Conservation (phyloP, 1,140 invertebrate genomes). For the Eriosoma lanigerum region DNA sequence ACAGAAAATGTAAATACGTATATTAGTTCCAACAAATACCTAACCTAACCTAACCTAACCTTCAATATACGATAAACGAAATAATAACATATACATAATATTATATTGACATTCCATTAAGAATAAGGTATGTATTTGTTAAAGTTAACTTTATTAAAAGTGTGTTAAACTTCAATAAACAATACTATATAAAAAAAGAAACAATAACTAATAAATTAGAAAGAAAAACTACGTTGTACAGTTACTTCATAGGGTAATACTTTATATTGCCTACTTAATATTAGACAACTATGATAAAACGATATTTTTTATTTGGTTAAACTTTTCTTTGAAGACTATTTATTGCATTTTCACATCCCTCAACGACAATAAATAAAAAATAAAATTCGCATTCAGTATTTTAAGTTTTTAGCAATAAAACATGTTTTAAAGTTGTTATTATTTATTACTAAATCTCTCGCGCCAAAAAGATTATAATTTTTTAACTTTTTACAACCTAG, state of each 20-base stretch:
- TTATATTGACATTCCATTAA: no score
- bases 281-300: not conserved
- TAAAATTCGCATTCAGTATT: constrained; percentile 8
- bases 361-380: constrained; percentile 31
- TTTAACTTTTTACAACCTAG: constrained; percentile 27
- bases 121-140: no score
- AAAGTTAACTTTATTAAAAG: not conserved
- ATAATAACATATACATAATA: no score
- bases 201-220: not conserved
- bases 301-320: constrained; percentile 11
- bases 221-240: not conserved
- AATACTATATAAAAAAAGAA: not conserved
- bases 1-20: no score
- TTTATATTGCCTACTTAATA: constrained; percentile 9
- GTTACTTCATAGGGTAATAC: not conserved
- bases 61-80: no score
- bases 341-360: constrained; percentile 28
- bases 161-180: not conserved
- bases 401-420: constrained; percentile 45
- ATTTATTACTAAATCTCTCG: constrained; percentile 19
- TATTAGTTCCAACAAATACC: no score
- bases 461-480: constrained; percentile 26
- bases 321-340: constrained; percentile 31
- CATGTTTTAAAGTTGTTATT: constrained; percentile 38
- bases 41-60: no score